phyloP scores from a whole-genome alignment of 64 coral and sea anemone species.

The Porites australiensis region DNA sequence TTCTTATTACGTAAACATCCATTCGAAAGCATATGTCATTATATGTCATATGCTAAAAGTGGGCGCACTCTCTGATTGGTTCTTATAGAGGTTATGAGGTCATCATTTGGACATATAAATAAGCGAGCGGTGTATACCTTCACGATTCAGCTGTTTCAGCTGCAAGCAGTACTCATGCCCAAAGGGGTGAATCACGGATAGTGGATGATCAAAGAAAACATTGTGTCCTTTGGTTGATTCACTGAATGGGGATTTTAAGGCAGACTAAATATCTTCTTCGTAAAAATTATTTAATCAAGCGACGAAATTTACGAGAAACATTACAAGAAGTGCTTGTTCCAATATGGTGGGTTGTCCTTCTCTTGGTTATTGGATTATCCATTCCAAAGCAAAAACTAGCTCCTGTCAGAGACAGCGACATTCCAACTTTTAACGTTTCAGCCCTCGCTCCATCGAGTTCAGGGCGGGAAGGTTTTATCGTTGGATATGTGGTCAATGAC shows the following conservation, averaged over 20 bases:
- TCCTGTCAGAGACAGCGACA: conserved; percentile 45
- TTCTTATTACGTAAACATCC: too few relatives aligned
- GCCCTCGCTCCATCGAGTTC: background rate
- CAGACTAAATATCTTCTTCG: conserved; percentile 82
- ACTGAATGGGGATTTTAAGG: conserved; percentile 65
- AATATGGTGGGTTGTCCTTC: conserved; percentile 76
- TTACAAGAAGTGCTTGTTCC: conserved; percentile 87
- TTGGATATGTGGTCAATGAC: conserved; percentile 69
- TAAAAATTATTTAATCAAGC: conserved; percentile 83
- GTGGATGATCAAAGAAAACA: too few relatives aligned
- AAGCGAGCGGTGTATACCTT: too few relatives aligned
- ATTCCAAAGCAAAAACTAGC: conserved; percentile 32
- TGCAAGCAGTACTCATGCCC: too few relatives aligned
- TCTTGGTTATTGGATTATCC: conserved; percentile 47
- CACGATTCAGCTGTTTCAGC: too few relatives aligned
- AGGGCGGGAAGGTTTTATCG: background rate
- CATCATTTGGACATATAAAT: too few relatives aligned
- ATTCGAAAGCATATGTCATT: too few relatives aligned
- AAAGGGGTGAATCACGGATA: too few relatives aligned
- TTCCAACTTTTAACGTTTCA: conserved; percentile 54
- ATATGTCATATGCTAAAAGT: too few relatives aligned
- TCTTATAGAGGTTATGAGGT: too few relatives aligned
- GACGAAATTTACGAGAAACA: conserved; percentile 76
- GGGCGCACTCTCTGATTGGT: too few relatives aligned
- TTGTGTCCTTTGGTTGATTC: too few relatives aligned